Percentiles rank a stretch among this genome's conserved stretches.
phyloP scores from a whole-genome alignment of 2,888 invertebrate genomes.

The Bellardia pandia region DNA sequence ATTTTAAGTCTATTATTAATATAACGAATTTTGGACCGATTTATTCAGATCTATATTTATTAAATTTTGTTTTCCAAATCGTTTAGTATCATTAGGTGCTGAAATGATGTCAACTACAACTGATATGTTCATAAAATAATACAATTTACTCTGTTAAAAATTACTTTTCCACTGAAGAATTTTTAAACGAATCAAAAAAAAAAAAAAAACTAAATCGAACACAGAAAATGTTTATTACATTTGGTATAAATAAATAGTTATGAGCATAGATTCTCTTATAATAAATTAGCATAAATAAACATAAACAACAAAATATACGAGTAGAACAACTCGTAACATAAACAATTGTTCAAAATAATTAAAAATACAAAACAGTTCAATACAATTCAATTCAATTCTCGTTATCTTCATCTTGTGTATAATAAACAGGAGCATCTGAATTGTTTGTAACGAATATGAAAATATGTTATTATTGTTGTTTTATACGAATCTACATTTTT shows the following conservation, averaged over 20 bases:
- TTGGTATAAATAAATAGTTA: constrained; percentile 52
- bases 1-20: too few species aligned
- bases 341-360: constrained; percentile 51
- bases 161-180: constrained; percentile 6
- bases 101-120: too few species aligned
- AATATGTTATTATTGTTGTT: constrained; percentile 33
- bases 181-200: neutral
- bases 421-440: constrained; percentile 59
- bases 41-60: too few species aligned
- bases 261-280: constrained; percentile 43
- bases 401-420: constrained; percentile 50
- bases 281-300: constrained; percentile 54
- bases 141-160: neutral
- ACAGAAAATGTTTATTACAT: constrained; percentile 4
- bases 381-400: constrained; percentile 46
- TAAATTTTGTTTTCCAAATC: too few species aligned
- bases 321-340: constrained; percentile 16
- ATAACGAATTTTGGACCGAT: too few species aligned
- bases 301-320: constrained; percentile 20
- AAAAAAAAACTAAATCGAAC: neutral
- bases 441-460: constrained; percentile 46
- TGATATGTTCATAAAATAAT: neutral
- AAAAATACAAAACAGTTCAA: constrained; percentile 57
- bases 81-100: too few species aligned
- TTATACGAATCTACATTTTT: constrained; percentile 1